Evolutionary conservation across 2,113 vertebrate species (phyloP).

Genomic region (Ariopsis seemanni): DNA sequence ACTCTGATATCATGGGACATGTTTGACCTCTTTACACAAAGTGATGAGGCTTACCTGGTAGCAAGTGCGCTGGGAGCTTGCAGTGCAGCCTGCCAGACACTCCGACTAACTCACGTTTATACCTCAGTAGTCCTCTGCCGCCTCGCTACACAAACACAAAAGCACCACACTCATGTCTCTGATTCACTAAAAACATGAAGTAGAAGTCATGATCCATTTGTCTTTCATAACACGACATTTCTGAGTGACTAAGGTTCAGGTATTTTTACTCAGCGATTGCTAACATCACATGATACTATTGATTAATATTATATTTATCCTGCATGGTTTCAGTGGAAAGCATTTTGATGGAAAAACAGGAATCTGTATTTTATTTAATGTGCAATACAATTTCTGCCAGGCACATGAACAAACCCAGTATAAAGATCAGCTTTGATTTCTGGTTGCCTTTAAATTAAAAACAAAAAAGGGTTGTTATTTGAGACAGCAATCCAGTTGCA

Average conservation of each 20-base stretch:
- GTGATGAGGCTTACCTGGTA: not conserved
- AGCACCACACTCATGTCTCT: not conserved
- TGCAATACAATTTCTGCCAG: not conserved
- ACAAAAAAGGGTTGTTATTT: not conserved
- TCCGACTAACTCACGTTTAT: not conserved
- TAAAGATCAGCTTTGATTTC: not conserved
- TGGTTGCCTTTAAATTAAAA: not conserved
- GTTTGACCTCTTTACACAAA: slow-evolving; percentile 5
- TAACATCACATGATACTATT: not conserved
- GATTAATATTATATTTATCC: not conserved
- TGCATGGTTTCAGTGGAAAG: not conserved
- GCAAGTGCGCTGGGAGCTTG: not conserved
- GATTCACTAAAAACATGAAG: not conserved
- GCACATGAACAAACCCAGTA: not conserved
- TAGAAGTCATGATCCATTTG: not conserved
- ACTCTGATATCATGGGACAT: not conserved
- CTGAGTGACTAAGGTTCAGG: not conserved
- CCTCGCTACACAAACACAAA: not conserved
- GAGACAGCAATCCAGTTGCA: not conserved
- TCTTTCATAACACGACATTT: not conserved
- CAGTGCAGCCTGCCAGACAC: not conserved
- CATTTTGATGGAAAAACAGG: not conserved
- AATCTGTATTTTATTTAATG: not conserved
- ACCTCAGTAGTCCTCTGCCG: not conserved
- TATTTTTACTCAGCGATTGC: not conserved